Percentiles rank a stretch among this genome's conserved stretches.
Conservation (phyloP, 2,888 invertebrate species). For the Portevinia maculata region DNA sequence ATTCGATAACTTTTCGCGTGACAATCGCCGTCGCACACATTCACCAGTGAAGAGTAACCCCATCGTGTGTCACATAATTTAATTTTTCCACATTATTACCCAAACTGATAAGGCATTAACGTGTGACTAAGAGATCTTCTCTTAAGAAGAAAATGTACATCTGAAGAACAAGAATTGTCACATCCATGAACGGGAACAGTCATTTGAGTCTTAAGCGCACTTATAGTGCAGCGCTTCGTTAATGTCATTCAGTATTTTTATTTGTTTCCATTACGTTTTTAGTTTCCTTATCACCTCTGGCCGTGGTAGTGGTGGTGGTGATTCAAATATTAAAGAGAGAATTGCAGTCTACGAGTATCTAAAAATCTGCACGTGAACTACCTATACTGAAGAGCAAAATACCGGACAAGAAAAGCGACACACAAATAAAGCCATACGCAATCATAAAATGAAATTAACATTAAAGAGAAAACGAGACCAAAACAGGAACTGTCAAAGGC, state of each 20-base stretch:
- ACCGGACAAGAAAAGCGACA: slow-evolving; percentile 42
- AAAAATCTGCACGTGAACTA: background rate
- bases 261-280: slow-evolving; percentile 54
- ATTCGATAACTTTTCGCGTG: slow-evolving; percentile 34
- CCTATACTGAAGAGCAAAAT: slow-evolving; percentile 55
- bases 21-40: background rate
- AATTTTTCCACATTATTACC: slow-evolving; percentile 27
- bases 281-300: slow-evolving; percentile 50
- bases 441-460: slow-evolving; percentile 26
- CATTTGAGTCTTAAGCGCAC: slow-evolving; percentile 32
- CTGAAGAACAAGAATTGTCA: slow-evolving; percentile 37
- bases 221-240: slow-evolving; percentile 34
- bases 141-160: slow-evolving; percentile 50
- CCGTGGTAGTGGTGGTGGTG: slow-evolving; percentile 4
- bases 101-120: slow-evolving; percentile 58
- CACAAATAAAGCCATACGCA: slow-evolving; percentile 41
- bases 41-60: slow-evolving; percentile 56
- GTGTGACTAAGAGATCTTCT: slow-evolving; percentile 50
- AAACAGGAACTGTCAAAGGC: slow-evolving; percentile 70
- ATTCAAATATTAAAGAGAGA: slow-evolving; percentile 56
- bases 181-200: slow-evolving; percentile 45
- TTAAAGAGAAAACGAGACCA: slow-evolving; percentile 70
- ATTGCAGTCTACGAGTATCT: slow-evolving; percentile 50
- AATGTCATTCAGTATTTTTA: slow-evolving; percentile 54
- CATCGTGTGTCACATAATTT: slow-evolving; percentile 58